These are phyloP conservation scores for Mizuhopecten yessoensis DNA, from an alignment of 1,140 invertebrate species.

Conservation along the genomic window DNA sequence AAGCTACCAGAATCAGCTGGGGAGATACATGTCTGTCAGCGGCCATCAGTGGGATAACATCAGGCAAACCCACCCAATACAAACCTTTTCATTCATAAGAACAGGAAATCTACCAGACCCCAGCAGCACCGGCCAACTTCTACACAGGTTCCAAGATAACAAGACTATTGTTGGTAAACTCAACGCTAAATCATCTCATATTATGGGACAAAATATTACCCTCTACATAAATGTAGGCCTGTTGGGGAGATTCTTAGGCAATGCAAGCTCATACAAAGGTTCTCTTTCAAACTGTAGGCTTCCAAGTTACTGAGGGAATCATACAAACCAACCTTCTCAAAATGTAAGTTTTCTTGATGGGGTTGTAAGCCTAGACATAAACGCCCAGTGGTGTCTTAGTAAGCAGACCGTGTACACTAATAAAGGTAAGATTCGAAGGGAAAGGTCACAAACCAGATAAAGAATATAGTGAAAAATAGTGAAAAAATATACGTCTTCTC, in stretches of 20 bases:
- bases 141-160: background rate
- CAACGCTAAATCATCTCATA: background rate
- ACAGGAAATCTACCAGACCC: background rate
- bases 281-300: background rate
- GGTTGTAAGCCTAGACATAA: too few relatives aligned
- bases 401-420: too few relatives aligned
- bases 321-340: too few relatives aligned
- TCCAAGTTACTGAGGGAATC: too few relatives aligned
- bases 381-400: too few relatives aligned
- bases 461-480: too few relatives aligned
- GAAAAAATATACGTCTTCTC: too few relatives aligned
- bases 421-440: too few relatives aligned
- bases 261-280: background rate
- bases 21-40: background rate
- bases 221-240: background rate
- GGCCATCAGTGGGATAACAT: background rate
- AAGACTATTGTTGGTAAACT: background rate
- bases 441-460: too few relatives aligned
- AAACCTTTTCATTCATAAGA: constrained; percentile 15
- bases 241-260: background rate
- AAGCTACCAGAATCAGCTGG: background rate
- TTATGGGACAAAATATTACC: background rate
- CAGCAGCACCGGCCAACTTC: background rate
- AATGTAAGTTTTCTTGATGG: too few relatives aligned
- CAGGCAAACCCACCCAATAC: too few relatives aligned